Conservation (phyloP, 2,888 invertebrate species). For the Parascotia fuliginaria region DNA sequence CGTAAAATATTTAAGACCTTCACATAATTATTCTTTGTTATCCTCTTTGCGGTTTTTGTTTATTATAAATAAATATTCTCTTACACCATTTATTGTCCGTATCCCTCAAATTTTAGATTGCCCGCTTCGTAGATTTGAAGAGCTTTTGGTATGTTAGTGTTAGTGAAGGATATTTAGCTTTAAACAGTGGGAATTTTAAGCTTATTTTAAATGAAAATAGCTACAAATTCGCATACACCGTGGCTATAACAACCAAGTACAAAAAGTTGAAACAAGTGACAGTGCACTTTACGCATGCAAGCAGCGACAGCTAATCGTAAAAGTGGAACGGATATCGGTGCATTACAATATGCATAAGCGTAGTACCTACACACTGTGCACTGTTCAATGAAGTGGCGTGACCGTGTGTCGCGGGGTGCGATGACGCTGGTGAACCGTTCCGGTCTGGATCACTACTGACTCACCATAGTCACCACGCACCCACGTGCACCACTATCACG, state of each 20-base stretch:
- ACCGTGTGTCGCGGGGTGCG: slow-evolving; percentile 48
- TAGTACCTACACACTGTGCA: slow-evolving; percentile 30
- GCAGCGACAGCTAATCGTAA: slow-evolving; percentile 55
- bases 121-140: too few species aligned
- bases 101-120: too few species aligned
- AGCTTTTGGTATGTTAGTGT: too few species aligned
- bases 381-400: slow-evolving; percentile 67
- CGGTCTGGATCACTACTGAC: slow-evolving; percentile 59
- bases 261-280: slow-evolving; percentile 39
- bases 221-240: too few species aligned
- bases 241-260: slow-evolving; percentile 9
- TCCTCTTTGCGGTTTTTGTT: too few species aligned
- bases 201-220: too few species aligned
- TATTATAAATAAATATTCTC: too few species aligned
- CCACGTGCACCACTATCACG: neutral
- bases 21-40: too few species aligned
- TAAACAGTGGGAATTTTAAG: too few species aligned
- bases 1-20: too few species aligned
- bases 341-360: slow-evolving; percentile 58
- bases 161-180: too few species aligned
- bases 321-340: slow-evolving; percentile 80
- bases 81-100: too few species aligned
- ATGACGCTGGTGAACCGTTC: slow-evolving; percentile 53
- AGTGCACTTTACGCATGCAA: slow-evolving; percentile 47
- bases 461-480: slow-evolving; percentile 21